A percentile compares a stretch with the other conserved stretches of the same genome.
Evolutionary conservation across 2,888 invertebrate species (phyloP).

Genomic region (Oligia latruncula): DNA sequence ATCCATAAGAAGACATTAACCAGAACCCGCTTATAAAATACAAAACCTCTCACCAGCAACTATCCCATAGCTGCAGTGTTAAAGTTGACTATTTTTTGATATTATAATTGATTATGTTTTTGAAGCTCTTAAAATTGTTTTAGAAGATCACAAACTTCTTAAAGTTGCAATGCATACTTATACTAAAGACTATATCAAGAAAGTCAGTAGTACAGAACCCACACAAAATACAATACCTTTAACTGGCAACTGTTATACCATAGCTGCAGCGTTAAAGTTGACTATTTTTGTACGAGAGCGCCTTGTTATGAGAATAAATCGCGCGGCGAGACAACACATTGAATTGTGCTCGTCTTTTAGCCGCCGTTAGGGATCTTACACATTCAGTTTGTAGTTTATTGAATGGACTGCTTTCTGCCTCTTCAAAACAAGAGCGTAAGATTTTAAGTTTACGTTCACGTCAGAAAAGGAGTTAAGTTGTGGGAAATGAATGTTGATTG

Average conservation of each 20-base stretch:
- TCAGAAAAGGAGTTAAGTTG: not conserved
- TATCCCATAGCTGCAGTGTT: constrained; percentile 8
- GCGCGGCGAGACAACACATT: constrained; percentile 73
- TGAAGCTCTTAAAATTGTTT: not conserved
- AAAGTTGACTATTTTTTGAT: too few relatives aligned
- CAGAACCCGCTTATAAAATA: constrained; percentile 17
- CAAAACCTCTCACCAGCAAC: not conserved
- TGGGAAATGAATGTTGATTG: not conserved
- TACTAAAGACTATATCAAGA: not conserved
- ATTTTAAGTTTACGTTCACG: constrained; percentile 23
- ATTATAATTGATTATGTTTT: not conserved
- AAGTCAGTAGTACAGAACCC: constrained; percentile 8
- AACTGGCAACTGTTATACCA: constrained; percentile 7
- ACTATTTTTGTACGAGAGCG: constrained; percentile 72
- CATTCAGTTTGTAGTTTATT: constrained; percentile 41
- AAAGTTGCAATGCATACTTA: not conserved
- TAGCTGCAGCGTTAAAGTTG: constrained; percentile 39
- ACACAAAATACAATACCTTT: constrained; percentile 13
- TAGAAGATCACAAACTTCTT: not conserved
- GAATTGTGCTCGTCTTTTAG: constrained; percentile 71
- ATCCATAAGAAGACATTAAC: not conserved
- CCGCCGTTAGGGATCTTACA: constrained; percentile 43
- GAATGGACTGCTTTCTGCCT: not conserved
- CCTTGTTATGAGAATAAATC: constrained; percentile 82
- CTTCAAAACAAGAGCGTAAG: constrained; percentile 24